These are phyloP conservation scores for Nasalis larvatus DNA, from an alignment of 2,113 vertebrate genomes.

Conservation along the genomic window DNA sequence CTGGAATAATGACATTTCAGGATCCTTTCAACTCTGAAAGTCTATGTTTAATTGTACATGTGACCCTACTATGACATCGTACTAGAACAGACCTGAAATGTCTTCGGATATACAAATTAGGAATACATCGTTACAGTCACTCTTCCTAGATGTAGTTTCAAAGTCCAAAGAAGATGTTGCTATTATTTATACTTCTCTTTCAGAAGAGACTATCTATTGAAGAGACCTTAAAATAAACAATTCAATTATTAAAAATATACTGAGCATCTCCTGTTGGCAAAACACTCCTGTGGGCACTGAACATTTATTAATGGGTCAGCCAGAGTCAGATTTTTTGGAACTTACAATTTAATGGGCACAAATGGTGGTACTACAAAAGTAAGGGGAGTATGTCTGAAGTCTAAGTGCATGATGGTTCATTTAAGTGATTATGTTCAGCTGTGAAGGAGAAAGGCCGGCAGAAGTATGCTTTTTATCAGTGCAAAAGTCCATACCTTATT, in stretches of 20 bases:
- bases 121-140: not conserved
- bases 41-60: not conserved
- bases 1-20: not conserved
- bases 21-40: not conserved
- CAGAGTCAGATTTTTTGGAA: not conserved
- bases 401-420: not conserved
- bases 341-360: not conserved
- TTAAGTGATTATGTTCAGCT: not conserved
- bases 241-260: not conserved
- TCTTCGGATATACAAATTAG: not conserved
- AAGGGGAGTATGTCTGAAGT: not conserved
- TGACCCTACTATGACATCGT: not conserved
- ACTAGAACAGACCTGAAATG: not conserved
- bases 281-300: not conserved
- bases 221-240: constrained; percentile 10
- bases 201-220: not conserved
- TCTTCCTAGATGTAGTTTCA: not conserved
- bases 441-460: not conserved
- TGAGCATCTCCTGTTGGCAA: not conserved
- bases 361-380: not conserved
- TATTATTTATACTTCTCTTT: not conserved
- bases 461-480: not conserved
- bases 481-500: not conserved
- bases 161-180: not conserved
- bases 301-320: not conserved